A percentile compares a stretch with the other conserved stretches of the same genome.
phyloP scores from a whole-genome alignment of 2,888 invertebrate species.

The Apeira syringaria region DNA sequence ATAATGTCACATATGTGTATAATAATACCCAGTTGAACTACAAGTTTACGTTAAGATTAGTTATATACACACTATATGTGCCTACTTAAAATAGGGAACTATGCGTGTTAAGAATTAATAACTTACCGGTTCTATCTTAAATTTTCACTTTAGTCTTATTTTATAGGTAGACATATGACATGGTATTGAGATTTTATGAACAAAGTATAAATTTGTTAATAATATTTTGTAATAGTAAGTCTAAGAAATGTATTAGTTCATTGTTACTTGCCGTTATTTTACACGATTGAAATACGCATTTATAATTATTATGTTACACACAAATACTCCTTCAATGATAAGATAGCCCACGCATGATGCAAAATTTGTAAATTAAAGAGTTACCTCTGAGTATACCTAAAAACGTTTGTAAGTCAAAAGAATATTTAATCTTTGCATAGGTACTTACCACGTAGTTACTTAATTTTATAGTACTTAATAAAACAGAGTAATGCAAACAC shows the following conservation, averaged over 20 bases:
- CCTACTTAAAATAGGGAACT: constrained; percentile 21
- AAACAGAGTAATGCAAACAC: too few relatives aligned
- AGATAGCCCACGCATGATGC: too few relatives aligned
- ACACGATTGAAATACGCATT: constrained; percentile 10
- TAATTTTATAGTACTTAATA: too few relatives aligned
- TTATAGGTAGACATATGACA: not conserved
- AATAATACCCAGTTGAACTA: constrained; percentile 5
- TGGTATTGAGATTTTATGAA: constrained; percentile 17
- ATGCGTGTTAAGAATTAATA: constrained; percentile 4
- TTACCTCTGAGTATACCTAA: too few relatives aligned
- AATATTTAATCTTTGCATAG: too few relatives aligned
- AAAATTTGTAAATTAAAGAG: too few relatives aligned
- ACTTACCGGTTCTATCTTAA: not conserved
- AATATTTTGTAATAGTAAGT: constrained; percentile 9
- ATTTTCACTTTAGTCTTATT: constrained; percentile 5
- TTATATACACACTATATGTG: constrained; percentile 27
- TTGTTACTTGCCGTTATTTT: constrained; percentile 29
- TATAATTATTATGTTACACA: too few relatives aligned
- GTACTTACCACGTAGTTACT: too few relatives aligned
- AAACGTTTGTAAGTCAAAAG: too few relatives aligned
- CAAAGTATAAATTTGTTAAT: constrained; percentile 14
- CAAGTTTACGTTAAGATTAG: constrained; percentile 14
- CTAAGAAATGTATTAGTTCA: constrained; percentile 16
- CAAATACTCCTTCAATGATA: too few relatives aligned
- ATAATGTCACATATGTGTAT: constrained; percentile 7